Evolutionary conservation across 2,888 invertebrate species (phyloP), one percentile per base, ranked within the genome.

Genomic region (Zele albiditarsus): DNA sequence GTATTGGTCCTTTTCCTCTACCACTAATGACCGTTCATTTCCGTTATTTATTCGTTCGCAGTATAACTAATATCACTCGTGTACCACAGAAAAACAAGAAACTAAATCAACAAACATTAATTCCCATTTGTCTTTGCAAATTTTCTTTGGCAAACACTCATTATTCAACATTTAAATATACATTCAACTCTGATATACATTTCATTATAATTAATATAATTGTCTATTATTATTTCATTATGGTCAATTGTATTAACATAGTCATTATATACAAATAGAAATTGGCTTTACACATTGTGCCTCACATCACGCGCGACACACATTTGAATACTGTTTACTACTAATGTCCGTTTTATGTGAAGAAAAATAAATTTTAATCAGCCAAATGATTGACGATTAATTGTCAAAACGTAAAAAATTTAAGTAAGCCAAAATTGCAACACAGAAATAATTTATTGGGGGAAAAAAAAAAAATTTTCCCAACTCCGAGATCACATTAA

Each of bases 21-120:
- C 33, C 53, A 25, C 62, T 49, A 27, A 63, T 33, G 62, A 49
- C 46, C 60, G 23, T 70, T 28, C 53, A 38, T 71, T 28, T 14
- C 49, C 46, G n/a, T 38, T 23, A n/a, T 49, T 66, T 69, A 53
- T 62, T 62, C 28, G 25, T 73, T 16, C 25, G 16, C 53, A 10
- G 10, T 38, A 33, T 16, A 74, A 65, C 25, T 53, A 53, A 53
- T 53, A 20, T 8, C n/a, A 53, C 33, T 57, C 53, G 16, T 63
- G 33, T 65, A 42, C 42, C 0, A 49, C 27, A 10, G 4, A 20
- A 28, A n/a, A n/a, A 33, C 12, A 49, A 72, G 66, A 71, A 23
- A 63, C 10, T 31, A 60, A 49, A 23, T 46, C 12, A 42, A 14
- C 68, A n/a, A 42, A 53, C 20, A 53, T 53, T 53, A 53, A 53